These are phyloP conservation scores for Marmota flaviventris DNA, from an alignment of 2,113 vertebrate genomes.

Conservation along the genomic window DNA sequence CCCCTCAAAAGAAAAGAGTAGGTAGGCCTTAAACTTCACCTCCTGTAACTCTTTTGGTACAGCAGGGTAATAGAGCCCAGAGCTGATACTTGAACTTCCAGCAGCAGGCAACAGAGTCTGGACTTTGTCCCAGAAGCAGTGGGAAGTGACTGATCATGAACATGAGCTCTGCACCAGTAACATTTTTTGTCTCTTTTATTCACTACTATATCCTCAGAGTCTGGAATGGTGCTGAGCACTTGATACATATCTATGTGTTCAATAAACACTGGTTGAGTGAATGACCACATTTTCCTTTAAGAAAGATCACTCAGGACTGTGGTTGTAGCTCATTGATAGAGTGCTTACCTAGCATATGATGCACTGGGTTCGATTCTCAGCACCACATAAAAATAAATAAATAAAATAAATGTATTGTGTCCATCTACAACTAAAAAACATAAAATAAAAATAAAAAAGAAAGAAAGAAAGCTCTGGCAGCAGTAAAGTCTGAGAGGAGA, in stretches of 20 bases:
- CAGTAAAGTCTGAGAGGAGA: background rate
- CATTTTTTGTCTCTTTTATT: background rate
- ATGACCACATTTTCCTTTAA: background rate
- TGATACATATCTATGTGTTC: background rate
- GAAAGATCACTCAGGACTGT: background rate
- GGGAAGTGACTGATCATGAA: background rate
- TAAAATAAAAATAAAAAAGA: no score
- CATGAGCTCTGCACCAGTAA: background rate
- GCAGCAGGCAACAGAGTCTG: background rate
- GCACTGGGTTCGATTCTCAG: no score
- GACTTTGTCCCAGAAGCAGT: background rate
- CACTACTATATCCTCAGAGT: background rate
- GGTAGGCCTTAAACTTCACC: background rate
- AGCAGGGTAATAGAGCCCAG: background rate
- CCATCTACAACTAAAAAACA: no score
- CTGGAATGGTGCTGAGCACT: background rate
- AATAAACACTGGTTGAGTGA: background rate
- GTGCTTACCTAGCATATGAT: no score
- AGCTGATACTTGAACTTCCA: background rate
- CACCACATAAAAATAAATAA: no score
- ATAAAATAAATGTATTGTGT: no score
- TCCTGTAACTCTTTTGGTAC: background rate
- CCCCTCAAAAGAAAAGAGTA: background rate
- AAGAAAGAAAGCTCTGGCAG: background rate
- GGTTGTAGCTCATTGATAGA: no score